phyloP scores from a whole-genome alignment of 2,797 vertebrate species.

The Benthosema pterotum region DNA sequence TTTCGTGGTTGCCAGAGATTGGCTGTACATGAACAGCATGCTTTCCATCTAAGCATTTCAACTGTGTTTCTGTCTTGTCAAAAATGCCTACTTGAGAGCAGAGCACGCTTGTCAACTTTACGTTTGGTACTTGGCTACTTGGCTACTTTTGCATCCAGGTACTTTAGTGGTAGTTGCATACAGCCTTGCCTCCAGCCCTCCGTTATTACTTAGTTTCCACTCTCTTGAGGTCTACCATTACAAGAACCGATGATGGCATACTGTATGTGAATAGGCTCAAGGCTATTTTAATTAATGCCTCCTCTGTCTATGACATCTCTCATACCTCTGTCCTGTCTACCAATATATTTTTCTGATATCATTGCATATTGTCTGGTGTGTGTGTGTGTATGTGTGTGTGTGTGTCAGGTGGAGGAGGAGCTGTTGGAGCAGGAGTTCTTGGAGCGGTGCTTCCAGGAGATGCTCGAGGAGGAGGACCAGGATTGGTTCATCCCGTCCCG shows the following conservation, averaged over 20 bases:
- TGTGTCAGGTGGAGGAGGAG: constrained; percentile 91
- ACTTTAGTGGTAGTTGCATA: background rate
- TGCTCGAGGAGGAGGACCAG: constrained; percentile 97
- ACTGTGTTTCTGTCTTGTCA: no score
- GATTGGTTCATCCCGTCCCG: constrained; percentile 97
- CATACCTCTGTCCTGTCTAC: background rate
- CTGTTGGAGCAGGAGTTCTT: constrained; percentile 96
- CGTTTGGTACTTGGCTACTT: no score
- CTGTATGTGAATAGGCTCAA: no score
- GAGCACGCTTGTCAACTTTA: no score
- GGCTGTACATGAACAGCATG: no score
- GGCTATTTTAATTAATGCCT: no score
- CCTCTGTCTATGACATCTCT: background rate
- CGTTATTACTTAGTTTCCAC: background rate
- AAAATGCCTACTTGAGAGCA: no score
- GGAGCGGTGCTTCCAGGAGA: constrained; percentile 98
- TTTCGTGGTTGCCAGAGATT: no score
- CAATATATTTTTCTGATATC: background rate
- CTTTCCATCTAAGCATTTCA: no score
- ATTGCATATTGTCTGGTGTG: background rate
- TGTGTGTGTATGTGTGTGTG: background rate
- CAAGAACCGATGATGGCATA: no score
- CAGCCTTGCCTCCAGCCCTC: no score
- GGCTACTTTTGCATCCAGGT: no score
- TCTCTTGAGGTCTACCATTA: background rate